Evolutionary conservation across 2,888 invertebrate genomes (phyloP), one percentile per base, ranked within the genome.

Genomic region (Coleophora deauratella): DNA sequence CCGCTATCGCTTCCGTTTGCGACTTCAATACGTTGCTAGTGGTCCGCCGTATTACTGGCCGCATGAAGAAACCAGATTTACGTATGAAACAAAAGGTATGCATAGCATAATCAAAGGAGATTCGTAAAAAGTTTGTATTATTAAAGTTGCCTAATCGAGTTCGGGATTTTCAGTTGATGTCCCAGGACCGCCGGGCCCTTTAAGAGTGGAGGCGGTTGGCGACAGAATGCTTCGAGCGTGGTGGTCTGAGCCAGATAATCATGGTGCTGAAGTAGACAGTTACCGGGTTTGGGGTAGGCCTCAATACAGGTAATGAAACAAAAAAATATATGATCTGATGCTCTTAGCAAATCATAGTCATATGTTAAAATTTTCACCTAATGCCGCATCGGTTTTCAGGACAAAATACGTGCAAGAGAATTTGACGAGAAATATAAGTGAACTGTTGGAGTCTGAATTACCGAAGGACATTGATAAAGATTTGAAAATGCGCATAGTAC

Each of bases 281-380:
- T 97, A 97, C 70, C 88, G 90, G 32, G 80, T 97, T 13, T 94
- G 96, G 82, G 94, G 93, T 0, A 72, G 86, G n/a, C 81, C 75
- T 4, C 62, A 66, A 6, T 67, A 72, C 54, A 73, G 76, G 82
- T 74, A 47, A n/a, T n/a, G n/a, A n/a, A n/a, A n/a, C 6, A 6
- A 33, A n/a, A n/a, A n/a, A n/a, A n/a, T n/a, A n/a, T n/a, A n/a
- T n/a, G n/a, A n/a, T n/a, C n/a, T n/a, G n/a, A n/a, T n/a, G n/a
- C n/a, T n/a, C n/a, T n/a, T n/a, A n/a, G n/a, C n/a, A n/a, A n/a
- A n/a, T n/a, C n/a, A n/a, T n/a, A 21, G 3, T 21, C 21, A 21
- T 21, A 21, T 21, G 21, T 21, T 21, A 21, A 21, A 21, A 21
- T n/a, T n/a, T n/a, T n/a, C n/a, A n/a, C n/a, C n/a, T n/a, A n/a